phyloP scores from a whole-genome alignment of 2,797 vertebrate species.

The Anolis apletophallus region DNA sequence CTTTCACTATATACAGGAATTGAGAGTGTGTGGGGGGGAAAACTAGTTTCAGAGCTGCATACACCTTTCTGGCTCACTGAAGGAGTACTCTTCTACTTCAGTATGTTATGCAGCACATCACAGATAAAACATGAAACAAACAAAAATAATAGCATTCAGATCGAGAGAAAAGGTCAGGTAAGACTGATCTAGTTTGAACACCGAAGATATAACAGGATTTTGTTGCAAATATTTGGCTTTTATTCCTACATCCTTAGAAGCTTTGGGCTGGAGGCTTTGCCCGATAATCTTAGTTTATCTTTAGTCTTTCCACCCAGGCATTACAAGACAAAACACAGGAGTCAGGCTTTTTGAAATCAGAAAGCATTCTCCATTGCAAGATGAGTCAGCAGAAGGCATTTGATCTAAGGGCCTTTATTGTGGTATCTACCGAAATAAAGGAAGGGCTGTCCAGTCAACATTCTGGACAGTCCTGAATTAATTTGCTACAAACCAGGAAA shows the following conservation, averaged over 20 bases:
- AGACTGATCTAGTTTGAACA: slow-evolving; percentile 20
- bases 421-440: too few species aligned
- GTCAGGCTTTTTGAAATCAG: slow-evolving; percentile 23
- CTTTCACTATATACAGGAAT: neutral
- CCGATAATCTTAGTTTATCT: slow-evolving; percentile 28
- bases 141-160: slow-evolving; percentile 17
- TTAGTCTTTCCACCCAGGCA: slow-evolving; percentile 6
- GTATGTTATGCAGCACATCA: neutral
- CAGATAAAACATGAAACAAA: neutral
- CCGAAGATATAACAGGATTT: slow-evolving; percentile 28
- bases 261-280: slow-evolving; percentile 15
- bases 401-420: too few species aligned
- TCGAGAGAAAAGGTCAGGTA: slow-evolving; percentile 14
- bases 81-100: neutral
- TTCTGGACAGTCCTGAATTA: too few species aligned
- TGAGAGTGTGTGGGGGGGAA: neutral
- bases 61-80: neutral
- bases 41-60: neutral
- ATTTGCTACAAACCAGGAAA: too few species aligned
- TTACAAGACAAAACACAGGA: slow-evolving; percentile 3
- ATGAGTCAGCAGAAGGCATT: neutral
- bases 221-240: slow-evolving; percentile 34
- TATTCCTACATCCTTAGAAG: neutral
- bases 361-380: neutral
- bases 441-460: too few species aligned